Conservation (phyloP, 2,797 vertebrate genomes). For the Falco biarmicus region DNA sequence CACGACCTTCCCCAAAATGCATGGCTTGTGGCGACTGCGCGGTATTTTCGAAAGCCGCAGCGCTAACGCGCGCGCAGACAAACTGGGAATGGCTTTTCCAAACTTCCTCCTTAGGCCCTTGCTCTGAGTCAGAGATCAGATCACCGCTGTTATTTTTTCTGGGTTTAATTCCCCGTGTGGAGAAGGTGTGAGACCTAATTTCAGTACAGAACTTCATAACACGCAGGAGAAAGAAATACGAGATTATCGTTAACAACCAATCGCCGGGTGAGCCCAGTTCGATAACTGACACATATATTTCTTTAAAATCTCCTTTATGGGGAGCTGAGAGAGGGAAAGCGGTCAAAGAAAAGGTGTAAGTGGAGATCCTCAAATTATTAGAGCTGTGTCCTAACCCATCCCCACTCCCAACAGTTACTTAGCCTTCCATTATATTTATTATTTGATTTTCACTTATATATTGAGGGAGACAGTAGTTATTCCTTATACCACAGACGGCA, state of each 20-base stretch:
- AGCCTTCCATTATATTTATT: background rate
- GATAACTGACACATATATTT: background rate
- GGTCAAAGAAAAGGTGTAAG: background rate
- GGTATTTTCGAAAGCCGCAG: background rate
- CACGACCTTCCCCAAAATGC: background rate
- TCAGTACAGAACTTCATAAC: background rate
- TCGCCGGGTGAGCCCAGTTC: background rate
- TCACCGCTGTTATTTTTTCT: background rate
- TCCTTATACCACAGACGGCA: background rate
- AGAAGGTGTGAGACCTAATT: background rate
- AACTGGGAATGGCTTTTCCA: background rate
- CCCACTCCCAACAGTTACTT: background rate
- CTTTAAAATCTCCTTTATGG: background rate
- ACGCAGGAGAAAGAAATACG: background rate
- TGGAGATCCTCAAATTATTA: background rate
- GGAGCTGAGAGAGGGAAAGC: background rate
- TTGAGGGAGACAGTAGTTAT: background rate
- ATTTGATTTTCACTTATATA: background rate
- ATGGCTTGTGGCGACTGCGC: rapidly evolving
- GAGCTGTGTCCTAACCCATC: background rate
- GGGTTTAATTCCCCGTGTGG: background rate
- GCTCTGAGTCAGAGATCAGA: background rate
- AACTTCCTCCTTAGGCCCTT: background rate
- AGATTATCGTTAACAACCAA: too few species aligned
- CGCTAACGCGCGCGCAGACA: rapidly evolving